These are phyloP conservation scores for Aporophyla nigra DNA, from an alignment of 2,888 invertebrate species.

Conservation along the genomic window DNA sequence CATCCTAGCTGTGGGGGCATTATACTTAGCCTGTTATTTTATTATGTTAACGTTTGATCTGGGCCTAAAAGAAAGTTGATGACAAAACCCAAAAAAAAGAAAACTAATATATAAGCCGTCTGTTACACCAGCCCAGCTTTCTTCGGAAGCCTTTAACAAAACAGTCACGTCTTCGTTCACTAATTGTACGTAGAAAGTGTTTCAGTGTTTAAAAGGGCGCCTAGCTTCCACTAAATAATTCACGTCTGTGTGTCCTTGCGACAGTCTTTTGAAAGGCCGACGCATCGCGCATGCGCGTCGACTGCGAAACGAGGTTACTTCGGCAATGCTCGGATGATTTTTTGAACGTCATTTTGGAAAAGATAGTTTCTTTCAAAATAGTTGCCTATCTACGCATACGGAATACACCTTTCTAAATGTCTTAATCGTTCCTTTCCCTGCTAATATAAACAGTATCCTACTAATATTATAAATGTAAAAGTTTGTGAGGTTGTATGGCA, in stretches of 20 bases:
- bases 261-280: slow-evolving; percentile 49
- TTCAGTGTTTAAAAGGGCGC: slow-evolving; percentile 52
- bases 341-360: not conserved
- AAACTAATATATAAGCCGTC: not conserved
- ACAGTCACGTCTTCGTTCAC: slow-evolving; percentile 44
- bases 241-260: slow-evolving; percentile 57
- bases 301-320: slow-evolving; percentile 43
- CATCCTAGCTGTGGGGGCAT: too few species aligned
- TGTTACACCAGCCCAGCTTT: slow-evolving; percentile 17
- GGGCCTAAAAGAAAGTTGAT: not conserved
- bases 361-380: not conserved
- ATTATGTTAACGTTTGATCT: too few species aligned
- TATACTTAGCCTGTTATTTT: too few species aligned
- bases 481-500: too few species aligned
- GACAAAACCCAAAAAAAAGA: not conserved
- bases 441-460: not conserved
- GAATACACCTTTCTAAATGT: not conserved
- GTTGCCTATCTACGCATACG: not conserved
- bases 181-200: slow-evolving; percentile 58
- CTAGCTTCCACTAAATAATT: slow-evolving; percentile 60
- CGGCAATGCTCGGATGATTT: not conserved
- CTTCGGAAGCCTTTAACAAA: slow-evolving; percentile 23
- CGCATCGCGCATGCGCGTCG: slow-evolving; percentile 56
- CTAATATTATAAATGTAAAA: too few species aligned
- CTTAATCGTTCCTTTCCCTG: not conserved